phyloP scores from a whole-genome alignment of 2,113 vertebrate genomes.

The Neogale vison region DNA sequence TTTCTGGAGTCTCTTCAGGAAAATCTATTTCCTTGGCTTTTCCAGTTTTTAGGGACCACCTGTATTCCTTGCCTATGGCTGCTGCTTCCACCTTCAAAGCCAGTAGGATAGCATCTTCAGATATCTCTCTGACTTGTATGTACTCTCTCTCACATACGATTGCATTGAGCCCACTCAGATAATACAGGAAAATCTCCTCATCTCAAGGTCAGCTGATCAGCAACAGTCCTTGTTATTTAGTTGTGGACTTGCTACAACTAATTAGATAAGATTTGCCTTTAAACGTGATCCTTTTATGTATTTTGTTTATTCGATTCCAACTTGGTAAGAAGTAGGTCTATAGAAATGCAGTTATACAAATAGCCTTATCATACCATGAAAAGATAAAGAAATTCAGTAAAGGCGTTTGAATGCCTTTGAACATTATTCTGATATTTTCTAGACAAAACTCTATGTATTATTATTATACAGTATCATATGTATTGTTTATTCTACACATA shows the following conservation, averaged over 20 bases:
- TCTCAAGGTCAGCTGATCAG: not conserved
- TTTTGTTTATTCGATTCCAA: not conserved
- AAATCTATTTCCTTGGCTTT: not conserved
- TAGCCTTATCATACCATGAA: not conserved
- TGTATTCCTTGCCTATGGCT: not conserved
- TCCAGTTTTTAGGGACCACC: not conserved
- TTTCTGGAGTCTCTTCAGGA: not conserved
- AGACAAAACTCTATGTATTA: not conserved
- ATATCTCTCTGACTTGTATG: not conserved
- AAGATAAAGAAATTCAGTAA: not conserved
- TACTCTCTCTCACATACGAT: not conserved
- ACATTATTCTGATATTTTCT: not conserved
- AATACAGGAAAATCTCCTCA: not conserved
- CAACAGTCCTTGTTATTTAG: not conserved
- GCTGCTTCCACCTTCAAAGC: not conserved
- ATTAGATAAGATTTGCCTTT: not conserved
- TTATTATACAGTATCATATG: not conserved
- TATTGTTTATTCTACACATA: not conserved
- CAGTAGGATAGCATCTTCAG: not conserved
- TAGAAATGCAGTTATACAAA: not conserved
- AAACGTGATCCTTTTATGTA: not conserved
- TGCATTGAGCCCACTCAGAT: not conserved
- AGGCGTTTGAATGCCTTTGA: not conserved
- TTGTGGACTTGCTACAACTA: not conserved
- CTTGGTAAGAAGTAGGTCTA: not conserved